phyloP scores from a whole-genome alignment of 2,797 vertebrate species.

The Peromyscus eremicus region DNA sequence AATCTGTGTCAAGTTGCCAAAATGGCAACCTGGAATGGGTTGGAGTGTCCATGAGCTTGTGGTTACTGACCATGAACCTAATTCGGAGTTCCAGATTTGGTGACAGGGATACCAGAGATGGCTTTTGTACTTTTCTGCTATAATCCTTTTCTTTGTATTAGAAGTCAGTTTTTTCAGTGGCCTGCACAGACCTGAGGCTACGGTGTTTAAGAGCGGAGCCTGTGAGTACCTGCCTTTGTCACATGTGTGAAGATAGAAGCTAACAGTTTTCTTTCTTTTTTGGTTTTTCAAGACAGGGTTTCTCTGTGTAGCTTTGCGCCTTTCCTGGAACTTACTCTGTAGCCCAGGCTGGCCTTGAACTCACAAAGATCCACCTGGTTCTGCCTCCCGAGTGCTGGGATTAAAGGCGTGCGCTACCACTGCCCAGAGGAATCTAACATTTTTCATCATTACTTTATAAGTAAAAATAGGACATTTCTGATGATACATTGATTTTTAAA shows the following conservation, averaged over 20 bases:
- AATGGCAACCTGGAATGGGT: neutral
- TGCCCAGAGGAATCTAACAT: neutral
- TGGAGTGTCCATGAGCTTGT: neutral
- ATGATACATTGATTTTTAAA: constrained; percentile 12
- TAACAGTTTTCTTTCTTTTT: no score
- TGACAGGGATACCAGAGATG: neutral
- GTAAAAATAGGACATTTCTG: constrained; percentile 41
- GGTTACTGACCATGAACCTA: constrained; percentile 18
- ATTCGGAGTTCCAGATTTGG: constrained; percentile 35
- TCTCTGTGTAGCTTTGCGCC: no score
- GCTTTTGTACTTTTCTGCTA: constrained; percentile 9
- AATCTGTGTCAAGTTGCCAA: neutral
- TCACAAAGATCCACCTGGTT: no score
- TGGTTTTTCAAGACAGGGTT: no score
- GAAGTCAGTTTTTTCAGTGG: neutral
- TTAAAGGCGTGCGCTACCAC: no score
- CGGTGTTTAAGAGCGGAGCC: neutral
- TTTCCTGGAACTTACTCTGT: no score
- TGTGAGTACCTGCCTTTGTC: neutral
- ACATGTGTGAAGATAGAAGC: constrained; percentile 28
- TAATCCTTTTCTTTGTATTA: constrained; percentile 8
- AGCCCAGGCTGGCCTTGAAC: no score
- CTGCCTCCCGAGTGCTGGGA: no score
- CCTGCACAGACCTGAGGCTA: neutral
- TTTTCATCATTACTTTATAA: constrained; percentile 55